Evolutionary conservation across 2,888 invertebrate genomes (phyloP), one percentile per base, ranked within the genome.

Genomic region (Leucophenga montana): DNA sequence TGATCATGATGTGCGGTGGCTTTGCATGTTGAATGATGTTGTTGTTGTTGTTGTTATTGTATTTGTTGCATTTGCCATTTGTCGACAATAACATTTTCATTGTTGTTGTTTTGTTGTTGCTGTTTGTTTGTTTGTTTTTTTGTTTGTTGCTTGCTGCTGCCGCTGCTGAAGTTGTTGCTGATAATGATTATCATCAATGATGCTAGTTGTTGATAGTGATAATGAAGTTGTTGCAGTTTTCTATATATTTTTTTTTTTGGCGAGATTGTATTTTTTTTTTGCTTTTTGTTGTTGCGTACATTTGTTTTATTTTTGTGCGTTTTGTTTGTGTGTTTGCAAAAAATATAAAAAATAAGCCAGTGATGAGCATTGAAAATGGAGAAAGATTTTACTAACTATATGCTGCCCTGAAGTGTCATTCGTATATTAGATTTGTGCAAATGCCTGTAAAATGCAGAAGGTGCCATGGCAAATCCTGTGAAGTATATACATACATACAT

Each of bases 1-100:
- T 81, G 84, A 84, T 84, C 78, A 73, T 79, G 72, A 76, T 71
- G 75, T 75, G 73, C 69, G 74, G 56, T 76, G 64, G 69, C 66
- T 66, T 50, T 46, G 46, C 20, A 18, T 27, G 31, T 27, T 33
- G 8, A 14, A n/a, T 39, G 54, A 1, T 18, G 18, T 31, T 67
- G 54, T 48, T 68, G 33, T 16, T 64, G 27, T 27, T 27, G 68
- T 59, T 73, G 65, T 62, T 75, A 57, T 27, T 68, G 64, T 57
- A 69, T 46, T 22, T 71, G 68, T 66, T 71, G 66, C 13, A 71
- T 65, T 39, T 75, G 77, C 68, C 62, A 39, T 56, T 66, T 16
- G 27, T 20, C 56, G 27, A 22, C 56, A 56, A 4, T 27, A 22
- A n/a, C 11, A 11, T 39, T 39, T 31, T 31, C 27, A 27, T 56